Conservation (phyloP, 2,797 vertebrate genomes). For the Cossypha caffra region DNA sequence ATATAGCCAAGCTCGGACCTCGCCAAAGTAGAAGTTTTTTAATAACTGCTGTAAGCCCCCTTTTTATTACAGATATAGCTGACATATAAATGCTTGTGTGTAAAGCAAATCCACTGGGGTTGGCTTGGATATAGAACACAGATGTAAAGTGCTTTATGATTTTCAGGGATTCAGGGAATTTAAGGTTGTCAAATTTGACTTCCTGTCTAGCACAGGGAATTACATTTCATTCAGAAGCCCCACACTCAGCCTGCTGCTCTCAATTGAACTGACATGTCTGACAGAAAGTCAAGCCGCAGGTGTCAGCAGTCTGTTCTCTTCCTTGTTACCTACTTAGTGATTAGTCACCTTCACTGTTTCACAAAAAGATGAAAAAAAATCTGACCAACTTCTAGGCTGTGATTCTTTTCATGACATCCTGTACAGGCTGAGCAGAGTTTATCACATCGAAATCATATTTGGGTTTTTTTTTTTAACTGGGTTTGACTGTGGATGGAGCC, state of each 20-base stretch:
- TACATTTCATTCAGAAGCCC: constrained; percentile 17
- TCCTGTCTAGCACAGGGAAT: constrained; percentile 35
- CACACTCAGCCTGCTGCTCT: neutral
- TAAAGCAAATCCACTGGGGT: neutral
- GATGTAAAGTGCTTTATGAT: constrained; percentile 12
- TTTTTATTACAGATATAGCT: neutral
- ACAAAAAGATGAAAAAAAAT: neutral
- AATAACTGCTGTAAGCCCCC: constrained; percentile 60
- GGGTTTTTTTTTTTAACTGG: constrained; percentile 2
- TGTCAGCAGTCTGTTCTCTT: neutral
- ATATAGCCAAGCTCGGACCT: constrained; percentile 49
- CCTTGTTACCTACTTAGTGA: neutral
- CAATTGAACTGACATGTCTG: neutral
- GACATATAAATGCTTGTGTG: neutral
- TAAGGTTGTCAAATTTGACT: constrained; percentile 17
- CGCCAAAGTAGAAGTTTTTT: neutral
- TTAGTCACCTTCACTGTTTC: neutral
- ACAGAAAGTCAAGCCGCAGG: neutral
- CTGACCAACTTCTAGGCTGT: neutral
- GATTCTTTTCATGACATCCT: neutral
- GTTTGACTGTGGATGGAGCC: constrained; percentile 63
- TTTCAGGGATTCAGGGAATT: constrained; percentile 58
- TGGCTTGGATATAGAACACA: neutral
- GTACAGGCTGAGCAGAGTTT: constrained; percentile 38
- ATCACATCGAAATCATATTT: neutral